phyloP scores from a whole-genome alignment of 2,113 vertebrate genomes.

The Siniperca chuatsi region DNA sequence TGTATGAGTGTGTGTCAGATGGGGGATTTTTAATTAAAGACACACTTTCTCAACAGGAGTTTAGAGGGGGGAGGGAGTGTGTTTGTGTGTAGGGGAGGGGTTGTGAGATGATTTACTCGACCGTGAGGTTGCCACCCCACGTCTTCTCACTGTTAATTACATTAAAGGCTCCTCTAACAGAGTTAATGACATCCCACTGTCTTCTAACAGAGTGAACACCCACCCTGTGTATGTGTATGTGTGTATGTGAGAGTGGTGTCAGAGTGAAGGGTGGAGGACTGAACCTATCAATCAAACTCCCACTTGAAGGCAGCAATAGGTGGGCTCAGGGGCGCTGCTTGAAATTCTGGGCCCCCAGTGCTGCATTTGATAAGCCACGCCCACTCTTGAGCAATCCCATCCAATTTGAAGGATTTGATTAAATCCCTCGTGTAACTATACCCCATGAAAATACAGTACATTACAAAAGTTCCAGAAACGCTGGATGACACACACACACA shows the following conservation, averaged over 20 bases:
- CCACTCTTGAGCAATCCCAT: not conserved
- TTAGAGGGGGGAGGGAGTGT: not conserved
- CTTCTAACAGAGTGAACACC: conserved; percentile 48
- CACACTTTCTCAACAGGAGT: conserved; percentile 52
- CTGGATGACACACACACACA: not conserved
- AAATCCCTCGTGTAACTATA: not conserved
- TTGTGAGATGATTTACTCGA: conserved; percentile 60
- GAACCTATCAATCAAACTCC: conserved; percentile 42
- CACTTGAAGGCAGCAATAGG: not conserved
- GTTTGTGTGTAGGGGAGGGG: conserved; percentile 7
- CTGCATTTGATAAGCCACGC: not conserved
- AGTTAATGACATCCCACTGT: conserved; percentile 16
- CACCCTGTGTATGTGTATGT: conserved; percentile 27
- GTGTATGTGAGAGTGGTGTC: not conserved
- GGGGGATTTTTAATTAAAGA: conserved; percentile 77
- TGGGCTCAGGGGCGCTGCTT: not conserved
- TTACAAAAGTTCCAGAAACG: not conserved
- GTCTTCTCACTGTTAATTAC: conserved; percentile 74
- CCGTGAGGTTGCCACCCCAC: conserved; percentile 34
- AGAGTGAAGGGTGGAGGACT: conserved; percentile 12
- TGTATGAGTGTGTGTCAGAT: conserved; percentile 9
- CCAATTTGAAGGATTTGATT: not conserved
- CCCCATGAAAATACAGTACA: too few species aligned
- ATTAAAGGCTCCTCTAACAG: conserved; percentile 64
- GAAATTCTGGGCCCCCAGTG: not conserved